Base-by-base conservation (phyloP, 2,888 invertebrate species). In the Acheta domesticus region DNA sequence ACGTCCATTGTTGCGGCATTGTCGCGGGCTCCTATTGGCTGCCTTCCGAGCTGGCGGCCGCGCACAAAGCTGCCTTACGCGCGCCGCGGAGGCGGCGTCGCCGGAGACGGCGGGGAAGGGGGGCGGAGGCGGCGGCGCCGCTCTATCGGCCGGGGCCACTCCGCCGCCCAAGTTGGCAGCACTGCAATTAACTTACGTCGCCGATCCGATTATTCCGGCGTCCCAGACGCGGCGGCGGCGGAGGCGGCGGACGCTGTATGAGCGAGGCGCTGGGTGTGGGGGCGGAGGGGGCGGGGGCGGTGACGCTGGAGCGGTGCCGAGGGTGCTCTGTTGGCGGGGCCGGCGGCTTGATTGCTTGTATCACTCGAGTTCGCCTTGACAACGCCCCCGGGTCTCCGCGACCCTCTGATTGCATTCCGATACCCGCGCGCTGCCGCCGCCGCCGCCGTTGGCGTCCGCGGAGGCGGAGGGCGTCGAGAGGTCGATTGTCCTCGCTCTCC, bases 141-240 rank as follows among this genome's bases (percentile, higher is more conserved):
- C 16, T 62, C 62, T 62, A 62, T 62, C 62, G 62, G 62, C n/a
- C 62, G n/a, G 16, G 62, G 62, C 62, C 62, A 62, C 62, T 62
- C 62, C n/a, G 62, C 62, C 14, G 62, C 62, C 62, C 62, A 62
- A 62, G n/a, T 62, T n/a, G 62, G 62, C 62, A 62, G 62, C 62
- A 62, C 62, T 62, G 62, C 62, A 62, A 62, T 62, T 62, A 62
- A 62, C 62, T 62, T 62, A 62, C 62, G 62, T 62, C 62, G 62
- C n/a, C 62, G 62, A 62, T 62, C 62, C 62, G 62, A 62, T 62
- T 62, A 62, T 62, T 62, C 62, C 62, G 62, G 62, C 62, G 62
- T 19, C 62, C 62, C n/a, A 62, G 62, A 14, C 62, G n/a, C 62
- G 62, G n/a, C n/a, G 62, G 62, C 62, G 62, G 62, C 12, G 23